Evolutionary conservation across 2,113 vertebrate species (phyloP), one percentile per base, ranked within the genome.

Genomic region (Recurvirostra avosetta): DNA sequence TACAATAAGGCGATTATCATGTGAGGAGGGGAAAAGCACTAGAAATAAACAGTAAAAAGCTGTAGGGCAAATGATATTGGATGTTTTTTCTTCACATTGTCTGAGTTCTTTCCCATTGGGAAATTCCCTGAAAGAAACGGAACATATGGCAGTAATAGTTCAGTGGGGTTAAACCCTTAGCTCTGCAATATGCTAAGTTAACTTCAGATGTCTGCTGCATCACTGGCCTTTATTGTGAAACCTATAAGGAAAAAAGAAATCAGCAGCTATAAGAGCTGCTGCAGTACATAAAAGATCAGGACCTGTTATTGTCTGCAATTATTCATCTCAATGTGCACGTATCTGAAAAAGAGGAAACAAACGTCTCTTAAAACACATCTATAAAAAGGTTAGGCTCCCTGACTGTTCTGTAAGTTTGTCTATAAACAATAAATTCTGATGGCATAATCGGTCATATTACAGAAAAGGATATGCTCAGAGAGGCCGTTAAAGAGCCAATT

Each of bases 391-490:
- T 97, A 96, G 95, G 84, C 93, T 96, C 94, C 96, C 94, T 94
- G 94, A 53, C 93, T 94, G 94, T 92, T 96, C 92, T 92, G 67
- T 96, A 95, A 89, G 87, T 96, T 96, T 92, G 87, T 96, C 95
- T 97, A 96, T 97, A 97, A 97, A 96, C 96, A 94, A 97, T 97
- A 97, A 96, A 97, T 97, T 96, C 95, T 74, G 92, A 87, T 97
- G 94, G 95, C 96, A 95, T 97, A 97, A 97, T 97, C 96, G 82
- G 94, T 97, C 96, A 96, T 97, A 96, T 97, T 97, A 95, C 89
- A 96, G 96, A 94, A 97, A 93, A 92, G 92, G 94, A 97, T 97
- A 96, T 96, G 95, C 95, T 96, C 97, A 95, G 96, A 94, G 96
- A 96, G 95, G 94, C 97, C 58, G 52, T 97, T 97, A 97, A 97